Evolutionary conservation across 2,113 vertebrate species (phyloP).

Genomic region (Melanerpes formicivorus): DNA sequence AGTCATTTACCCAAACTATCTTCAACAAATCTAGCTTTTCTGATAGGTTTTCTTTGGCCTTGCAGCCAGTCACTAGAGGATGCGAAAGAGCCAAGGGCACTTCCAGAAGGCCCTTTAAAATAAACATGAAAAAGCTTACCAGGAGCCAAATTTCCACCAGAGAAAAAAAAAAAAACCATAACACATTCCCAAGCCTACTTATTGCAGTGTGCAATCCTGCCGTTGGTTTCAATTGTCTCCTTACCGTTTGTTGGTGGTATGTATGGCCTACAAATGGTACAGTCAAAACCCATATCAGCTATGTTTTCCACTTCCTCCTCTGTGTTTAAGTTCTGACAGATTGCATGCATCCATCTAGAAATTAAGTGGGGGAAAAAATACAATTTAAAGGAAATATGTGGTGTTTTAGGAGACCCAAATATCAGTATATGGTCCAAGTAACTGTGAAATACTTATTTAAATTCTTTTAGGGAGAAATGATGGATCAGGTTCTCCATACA

Average conservation of each 20-base stretch:
- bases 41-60: background rate
- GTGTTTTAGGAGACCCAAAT: constrained; percentile 48
- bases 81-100: background rate
- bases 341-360: constrained; percentile 95
- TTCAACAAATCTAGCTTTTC: background rate
- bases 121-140: background rate
- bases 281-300: constrained; percentile 94
- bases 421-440: constrained; percentile 32
- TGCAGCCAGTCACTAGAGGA: background rate
- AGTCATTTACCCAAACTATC: background rate
- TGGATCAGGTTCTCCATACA: background rate
- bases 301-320: constrained; percentile 91
- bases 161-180: constrained; percentile 30
- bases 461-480: constrained; percentile 8
- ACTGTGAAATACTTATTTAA: background rate
- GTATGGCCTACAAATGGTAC: constrained; percentile 88
- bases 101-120: background rate
- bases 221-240: constrained; percentile 23
- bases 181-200: constrained; percentile 43
- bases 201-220: constrained; percentile 35
- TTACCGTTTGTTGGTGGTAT: constrained; percentile 82
- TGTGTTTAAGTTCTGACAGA: constrained; percentile 89
- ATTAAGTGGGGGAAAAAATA: constrained; percentile 67
- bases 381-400: constrained; percentile 65
- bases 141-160: background rate